phyloP scores from a whole-genome alignment of 2,888 invertebrate species.

The Agrilus mali region DNA sequence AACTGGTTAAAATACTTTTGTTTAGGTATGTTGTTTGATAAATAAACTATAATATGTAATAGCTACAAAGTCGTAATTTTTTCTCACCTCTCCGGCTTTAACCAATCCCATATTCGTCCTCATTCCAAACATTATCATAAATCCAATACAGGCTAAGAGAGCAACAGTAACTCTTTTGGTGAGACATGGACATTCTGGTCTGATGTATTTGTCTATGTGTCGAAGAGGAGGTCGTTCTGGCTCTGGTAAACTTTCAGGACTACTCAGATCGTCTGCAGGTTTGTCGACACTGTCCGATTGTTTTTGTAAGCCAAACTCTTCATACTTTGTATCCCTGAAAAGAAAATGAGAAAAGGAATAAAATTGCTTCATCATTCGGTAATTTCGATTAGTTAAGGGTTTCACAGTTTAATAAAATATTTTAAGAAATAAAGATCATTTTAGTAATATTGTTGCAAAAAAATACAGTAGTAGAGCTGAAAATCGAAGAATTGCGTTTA shows the following conservation, averaged over 20 bases:
- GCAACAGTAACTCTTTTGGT: constrained; percentile 81
- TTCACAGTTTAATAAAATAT: too few species aligned
- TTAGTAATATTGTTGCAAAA: too few species aligned
- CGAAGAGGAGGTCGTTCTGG: constrained; percentile 75
- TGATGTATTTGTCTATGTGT: constrained; percentile 76
- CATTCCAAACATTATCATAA: constrained; percentile 94
- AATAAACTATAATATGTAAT: too few species aligned
- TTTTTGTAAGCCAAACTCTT: constrained; percentile 48
- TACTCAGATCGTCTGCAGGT: constrained; percentile 51
- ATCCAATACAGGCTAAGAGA: constrained; percentile 74
- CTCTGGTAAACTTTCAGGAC: constrained; percentile 66
- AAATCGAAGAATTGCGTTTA: too few species aligned
- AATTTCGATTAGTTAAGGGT: too few species aligned
- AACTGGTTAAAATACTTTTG: too few species aligned
- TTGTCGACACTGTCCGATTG: constrained; percentile 41
- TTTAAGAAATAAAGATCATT: too few species aligned
- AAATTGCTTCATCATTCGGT: too few species aligned
- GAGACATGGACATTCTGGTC: constrained; percentile 77
- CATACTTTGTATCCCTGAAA: constrained; percentile 48
- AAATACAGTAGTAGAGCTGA: too few species aligned
- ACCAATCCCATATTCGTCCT: constrained; percentile 98
- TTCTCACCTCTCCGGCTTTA: constrained; percentile 52
- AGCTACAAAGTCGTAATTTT: neutral
- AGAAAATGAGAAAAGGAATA: neutral
- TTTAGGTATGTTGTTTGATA: too few species aligned